Evolutionary conservation across 2,888 invertebrate genomes (phyloP).

Genomic region (Cancer borealis): DNA sequence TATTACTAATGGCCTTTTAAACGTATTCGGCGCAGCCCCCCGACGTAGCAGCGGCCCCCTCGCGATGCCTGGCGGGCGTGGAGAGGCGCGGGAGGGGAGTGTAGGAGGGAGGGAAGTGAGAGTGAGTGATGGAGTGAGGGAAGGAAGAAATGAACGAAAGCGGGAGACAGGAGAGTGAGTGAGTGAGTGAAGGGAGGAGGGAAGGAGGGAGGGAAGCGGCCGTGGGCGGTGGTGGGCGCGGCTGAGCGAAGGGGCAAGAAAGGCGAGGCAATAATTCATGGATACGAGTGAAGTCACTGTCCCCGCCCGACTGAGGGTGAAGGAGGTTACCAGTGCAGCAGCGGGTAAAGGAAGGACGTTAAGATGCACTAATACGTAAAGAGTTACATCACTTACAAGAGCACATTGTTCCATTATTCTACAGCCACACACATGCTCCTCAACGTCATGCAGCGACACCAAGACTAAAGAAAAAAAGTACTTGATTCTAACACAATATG

Average conservation of each 20-base stretch:
- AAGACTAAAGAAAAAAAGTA: not conserved
- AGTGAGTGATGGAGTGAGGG: not conserved
- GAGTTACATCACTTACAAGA: not conserved
- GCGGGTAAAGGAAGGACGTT: not conserved
- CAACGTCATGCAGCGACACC: not conserved
- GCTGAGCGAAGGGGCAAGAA: constrained; percentile 1
- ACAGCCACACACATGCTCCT: not conserved
- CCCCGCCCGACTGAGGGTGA: not conserved
- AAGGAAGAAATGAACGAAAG: not conserved
- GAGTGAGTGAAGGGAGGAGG: not conserved
- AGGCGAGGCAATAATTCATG: constrained; percentile 27
- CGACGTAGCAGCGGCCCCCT: not conserved
- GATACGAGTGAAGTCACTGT: constrained; percentile 13
- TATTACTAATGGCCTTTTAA: constrained; percentile 70
- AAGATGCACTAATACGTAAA: not conserved
- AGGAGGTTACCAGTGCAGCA: not conserved
- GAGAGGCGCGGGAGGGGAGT: not conserved
- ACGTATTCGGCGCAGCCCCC: constrained; percentile 22
- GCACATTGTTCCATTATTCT: not conserved
- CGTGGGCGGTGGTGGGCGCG: constrained; percentile 13
- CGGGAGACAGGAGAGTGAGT: not conserved
- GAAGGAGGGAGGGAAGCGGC: not conserved
- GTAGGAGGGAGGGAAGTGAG: not conserved
- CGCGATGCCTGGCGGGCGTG: constrained; percentile 11
- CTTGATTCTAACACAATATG: not conserved